phyloP scores from a whole-genome alignment of 2,888 invertebrate species.

The Dendrolimus houi region DNA sequence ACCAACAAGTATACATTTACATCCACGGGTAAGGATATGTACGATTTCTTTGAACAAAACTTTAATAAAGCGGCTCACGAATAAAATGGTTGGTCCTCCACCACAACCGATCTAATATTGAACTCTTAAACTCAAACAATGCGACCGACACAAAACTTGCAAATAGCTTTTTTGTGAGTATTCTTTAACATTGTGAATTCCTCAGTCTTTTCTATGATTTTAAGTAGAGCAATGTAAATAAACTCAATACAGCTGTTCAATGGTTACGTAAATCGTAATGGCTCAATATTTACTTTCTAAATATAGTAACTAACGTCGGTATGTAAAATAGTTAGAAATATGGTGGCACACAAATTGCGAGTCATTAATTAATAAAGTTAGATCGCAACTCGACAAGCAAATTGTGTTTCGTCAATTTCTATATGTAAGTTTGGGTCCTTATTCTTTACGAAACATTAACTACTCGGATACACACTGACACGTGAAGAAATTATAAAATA shows the following conservation, averaged over 20 bases:
- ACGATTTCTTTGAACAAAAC: conserved; percentile 58
- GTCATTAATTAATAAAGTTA: conserved; percentile 24
- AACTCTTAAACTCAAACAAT: conserved; percentile 45
- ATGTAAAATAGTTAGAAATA: conserved; percentile 66
- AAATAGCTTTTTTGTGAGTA: conserved; percentile 57
- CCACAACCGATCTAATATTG: conserved; percentile 56
- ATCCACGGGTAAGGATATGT: conserved; percentile 69
- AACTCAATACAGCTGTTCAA: conserved; percentile 33
- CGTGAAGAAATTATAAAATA: not conserved
- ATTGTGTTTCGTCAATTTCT: conserved; percentile 40
- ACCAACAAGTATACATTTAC: conserved; percentile 43
- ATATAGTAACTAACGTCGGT: conserved; percentile 68
- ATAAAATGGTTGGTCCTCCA: conserved; percentile 54
- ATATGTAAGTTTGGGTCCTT: conserved; percentile 23
- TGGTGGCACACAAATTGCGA: conserved; percentile 42
- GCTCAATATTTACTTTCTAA: conserved; percentile 52
- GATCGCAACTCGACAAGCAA: conserved; percentile 22
- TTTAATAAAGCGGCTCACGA: conserved; percentile 33
- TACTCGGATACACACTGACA: not conserved
- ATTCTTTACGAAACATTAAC: conserved; percentile 36
- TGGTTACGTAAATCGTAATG: conserved; percentile 59
- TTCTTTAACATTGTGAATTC: conserved; percentile 62
- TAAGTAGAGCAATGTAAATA: conserved; percentile 47
- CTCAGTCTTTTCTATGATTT: conserved; percentile 71
- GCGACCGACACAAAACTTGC: conserved; percentile 31